phyloP scores from a whole-genome alignment of 1,140 invertebrate species.

The Lepidurus apus region DNA sequence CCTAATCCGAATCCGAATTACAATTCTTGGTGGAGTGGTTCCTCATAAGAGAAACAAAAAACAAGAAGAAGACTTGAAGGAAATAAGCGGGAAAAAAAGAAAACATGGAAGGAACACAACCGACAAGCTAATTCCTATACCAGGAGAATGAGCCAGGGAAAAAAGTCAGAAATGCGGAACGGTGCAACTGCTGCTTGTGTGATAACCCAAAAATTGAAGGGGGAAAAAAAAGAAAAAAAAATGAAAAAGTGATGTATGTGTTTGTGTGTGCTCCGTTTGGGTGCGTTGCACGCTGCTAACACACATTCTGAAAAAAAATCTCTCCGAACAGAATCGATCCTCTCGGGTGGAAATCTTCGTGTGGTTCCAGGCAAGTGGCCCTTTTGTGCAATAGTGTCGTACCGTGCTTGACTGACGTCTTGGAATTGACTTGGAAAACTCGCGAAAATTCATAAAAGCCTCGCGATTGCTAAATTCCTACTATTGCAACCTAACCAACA shows the following conservation, averaged over 20 bases:
- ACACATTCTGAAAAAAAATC: neutral
- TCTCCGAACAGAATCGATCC: no score
- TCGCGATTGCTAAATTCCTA: no score
- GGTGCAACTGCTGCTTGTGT: conserved; percentile 21
- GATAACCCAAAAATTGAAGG: conserved; percentile 19
- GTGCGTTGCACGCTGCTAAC: neutral
- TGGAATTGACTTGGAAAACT: neutral
- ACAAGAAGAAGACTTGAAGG: no score
- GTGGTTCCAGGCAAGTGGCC: neutral
- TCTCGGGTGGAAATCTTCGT: conserved; percentile 1
- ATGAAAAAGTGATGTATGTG: conserved; percentile 19
- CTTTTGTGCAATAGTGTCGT: conserved; percentile 18
- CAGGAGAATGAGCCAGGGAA: neutral
- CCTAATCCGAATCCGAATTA: neutral
- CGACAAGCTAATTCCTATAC: neutral
- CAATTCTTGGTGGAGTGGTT: no score
- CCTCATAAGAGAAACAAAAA: no score
- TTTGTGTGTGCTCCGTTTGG: conserved; percentile 3
- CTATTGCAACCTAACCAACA: no score
- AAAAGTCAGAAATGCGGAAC: conserved; percentile 7
- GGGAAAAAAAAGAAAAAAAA: conserved; percentile 17
- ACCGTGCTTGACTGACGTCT: neutral
- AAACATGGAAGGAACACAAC: neutral
- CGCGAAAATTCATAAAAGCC: no score
- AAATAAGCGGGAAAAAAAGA: no score